A percentile compares a stretch with the other conserved stretches of the same genome.
Evolutionary conservation across 1,140 invertebrate genomes (phyloP).

Genomic region (Cylas formicarius): DNA sequence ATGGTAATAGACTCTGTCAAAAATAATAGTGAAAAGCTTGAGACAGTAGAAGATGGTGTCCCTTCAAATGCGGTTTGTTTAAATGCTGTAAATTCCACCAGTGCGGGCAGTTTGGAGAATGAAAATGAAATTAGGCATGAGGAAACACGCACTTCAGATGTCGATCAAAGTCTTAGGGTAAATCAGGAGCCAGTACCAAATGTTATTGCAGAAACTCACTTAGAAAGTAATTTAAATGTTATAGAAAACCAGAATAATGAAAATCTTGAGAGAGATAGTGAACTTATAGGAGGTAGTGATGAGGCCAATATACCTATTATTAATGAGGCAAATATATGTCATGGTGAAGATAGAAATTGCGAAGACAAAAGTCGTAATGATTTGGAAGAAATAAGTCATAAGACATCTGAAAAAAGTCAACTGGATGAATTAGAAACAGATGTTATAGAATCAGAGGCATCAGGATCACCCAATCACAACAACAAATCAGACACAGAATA

Average conservation of each 20-base stretch:
- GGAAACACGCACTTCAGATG: no score
- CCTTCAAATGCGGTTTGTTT: no score
- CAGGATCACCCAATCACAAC: conserved; percentile 5
- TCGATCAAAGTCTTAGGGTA: no score
- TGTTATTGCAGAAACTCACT: conserved; percentile 9
- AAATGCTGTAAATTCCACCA: no score
- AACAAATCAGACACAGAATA: background rate
- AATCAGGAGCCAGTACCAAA: conserved; percentile 10
- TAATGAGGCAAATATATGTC: no score
- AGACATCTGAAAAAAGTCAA: background rate
- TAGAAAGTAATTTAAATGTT: conserved; percentile 15
- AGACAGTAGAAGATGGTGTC: no score
- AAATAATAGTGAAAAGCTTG: no score
- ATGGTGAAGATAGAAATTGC: no score
- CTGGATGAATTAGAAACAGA: background rate
- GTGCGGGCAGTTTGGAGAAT: no score
- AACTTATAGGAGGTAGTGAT: conserved; percentile 17
- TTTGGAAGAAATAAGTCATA: background rate
- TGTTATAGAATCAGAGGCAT: conserved; percentile 3
- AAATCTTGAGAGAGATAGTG: conserved; percentile 16
- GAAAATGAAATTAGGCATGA: no score
- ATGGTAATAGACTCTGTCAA: no score
- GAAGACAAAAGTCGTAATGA: background rate
- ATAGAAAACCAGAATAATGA: conserved; percentile 19
- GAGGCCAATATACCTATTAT: no score